These are phyloP conservation scores for Telenomus remus DNA, from an alignment of 1,140 invertebrate genomes.

Conservation along the genomic window DNA sequence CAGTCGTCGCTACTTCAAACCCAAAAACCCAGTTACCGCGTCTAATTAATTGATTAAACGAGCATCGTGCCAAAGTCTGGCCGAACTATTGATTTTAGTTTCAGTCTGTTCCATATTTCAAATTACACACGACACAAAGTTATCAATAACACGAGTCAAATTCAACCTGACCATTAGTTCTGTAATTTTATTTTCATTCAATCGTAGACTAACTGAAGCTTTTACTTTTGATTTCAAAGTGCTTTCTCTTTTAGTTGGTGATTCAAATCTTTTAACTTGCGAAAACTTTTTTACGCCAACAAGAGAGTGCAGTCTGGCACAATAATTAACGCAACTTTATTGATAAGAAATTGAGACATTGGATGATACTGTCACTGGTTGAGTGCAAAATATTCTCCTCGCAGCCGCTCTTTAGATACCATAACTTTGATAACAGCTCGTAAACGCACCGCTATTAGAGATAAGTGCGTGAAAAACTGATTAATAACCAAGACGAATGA, in stretches of 20 bases:
- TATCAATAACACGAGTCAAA: too few relatives aligned
- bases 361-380: neutral
- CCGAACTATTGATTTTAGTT: too few relatives aligned
- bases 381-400: constrained; percentile 12
- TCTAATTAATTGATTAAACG: constrained; percentile 2
- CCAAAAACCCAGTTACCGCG: constrained; percentile 3
- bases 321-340: constrained; percentile 24
- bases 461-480: constrained; percentile 11
- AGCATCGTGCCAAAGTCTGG: too few relatives aligned
- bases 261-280: too few relatives aligned
- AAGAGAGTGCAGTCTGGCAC: neutral
- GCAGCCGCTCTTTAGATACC: neutral
- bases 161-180: too few relatives aligned
- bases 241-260: too few relatives aligned
- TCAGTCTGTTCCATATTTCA: too few relatives aligned
- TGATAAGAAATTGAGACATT: constrained; percentile 17
- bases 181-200: too few relatives aligned
- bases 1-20: neutral
- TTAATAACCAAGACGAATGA: constrained; percentile 7
- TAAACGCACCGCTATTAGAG: neutral
- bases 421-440: constrained; percentile 6
- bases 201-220: too few relatives aligned
- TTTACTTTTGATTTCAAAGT: too few relatives aligned
- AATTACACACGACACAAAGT: too few relatives aligned
- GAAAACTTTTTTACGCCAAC: too few relatives aligned